Conservation (phyloP, 2,797 vertebrate species). For the Siniperca obscura region DNA sequence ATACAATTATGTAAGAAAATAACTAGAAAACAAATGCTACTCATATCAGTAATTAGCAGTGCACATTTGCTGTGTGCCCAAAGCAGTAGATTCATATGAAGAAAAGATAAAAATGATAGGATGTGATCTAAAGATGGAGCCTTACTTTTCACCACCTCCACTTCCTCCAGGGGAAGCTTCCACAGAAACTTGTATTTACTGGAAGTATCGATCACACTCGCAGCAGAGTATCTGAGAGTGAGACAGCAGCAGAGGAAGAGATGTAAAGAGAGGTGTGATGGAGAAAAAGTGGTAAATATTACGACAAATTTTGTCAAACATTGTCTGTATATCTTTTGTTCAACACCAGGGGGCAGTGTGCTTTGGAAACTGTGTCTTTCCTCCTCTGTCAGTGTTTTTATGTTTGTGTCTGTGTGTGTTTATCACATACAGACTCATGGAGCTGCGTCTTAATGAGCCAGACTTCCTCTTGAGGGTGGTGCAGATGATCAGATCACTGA, state of each 20-base stretch:
- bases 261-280: neutral
- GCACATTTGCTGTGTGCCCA: neutral
- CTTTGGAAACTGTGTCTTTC: neutral
- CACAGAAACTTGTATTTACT: slow-evolving; percentile 99
- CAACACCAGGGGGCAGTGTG: slow-evolving; percentile 53
- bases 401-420: slow-evolving; percentile 1
- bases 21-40: neutral
- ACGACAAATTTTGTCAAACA: neutral
- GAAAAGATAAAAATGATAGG: neutral
- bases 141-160: slow-evolving; percentile 96
- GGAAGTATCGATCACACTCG: slow-evolving; percentile 95
- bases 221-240: slow-evolving; percentile 90
- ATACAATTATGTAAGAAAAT: neutral
- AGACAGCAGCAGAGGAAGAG: neutral
- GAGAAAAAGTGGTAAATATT: neutral
- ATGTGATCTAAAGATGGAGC: neutral
- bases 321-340: neutral
- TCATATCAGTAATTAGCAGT: neutral
- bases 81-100: neutral
- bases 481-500: slow-evolving; percentile 96
- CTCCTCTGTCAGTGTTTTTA: neutral
- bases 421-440: slow-evolving; percentile 94
- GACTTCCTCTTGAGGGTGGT: slow-evolving; percentile 98
- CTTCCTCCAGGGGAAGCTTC: slow-evolving; percentile 95
- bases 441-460: slow-evolving; percentile 95